phyloP scores from a whole-genome alignment of 2,888 invertebrate species.

The Osedax fenrisi region DNA sequence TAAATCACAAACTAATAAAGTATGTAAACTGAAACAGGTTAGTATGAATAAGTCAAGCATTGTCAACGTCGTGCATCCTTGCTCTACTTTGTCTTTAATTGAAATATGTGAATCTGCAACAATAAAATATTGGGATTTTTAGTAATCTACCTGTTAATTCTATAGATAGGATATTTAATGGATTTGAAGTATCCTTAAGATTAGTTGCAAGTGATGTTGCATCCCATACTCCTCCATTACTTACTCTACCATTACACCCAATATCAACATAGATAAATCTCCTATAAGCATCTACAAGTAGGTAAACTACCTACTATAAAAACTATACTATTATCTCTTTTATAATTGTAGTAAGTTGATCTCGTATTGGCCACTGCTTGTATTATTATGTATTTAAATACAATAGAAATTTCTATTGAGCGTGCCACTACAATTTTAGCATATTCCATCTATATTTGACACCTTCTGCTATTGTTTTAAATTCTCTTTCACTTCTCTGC shows the following conservation, averaged over 20 bases:
- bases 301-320: conserved; percentile 21
- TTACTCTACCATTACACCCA: conserved; percentile 32
- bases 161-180: conserved; percentile 26
- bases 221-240: conserved; percentile 34
- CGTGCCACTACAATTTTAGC: conserved; percentile 29
- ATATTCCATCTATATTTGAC: conserved; percentile 27
- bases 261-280: conserved; percentile 32
- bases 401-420: no score
- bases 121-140: conserved; percentile 27
- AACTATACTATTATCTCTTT: conserved; percentile 21
- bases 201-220: conserved; percentile 17
- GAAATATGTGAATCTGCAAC: conserved; percentile 31
- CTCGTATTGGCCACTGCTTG: neutral
- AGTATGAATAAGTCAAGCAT: no score
- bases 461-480: conserved; percentile 20
- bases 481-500: conserved; percentile 6
- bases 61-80: no score
- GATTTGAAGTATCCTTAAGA: neutral
- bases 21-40: no score
- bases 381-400: conserved; percentile 26
- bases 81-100: no score
- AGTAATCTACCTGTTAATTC: conserved; percentile 10
- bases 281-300: no score
- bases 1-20: no score
- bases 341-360: conserved; percentile 26